A percentile compares a stretch with the other conserved stretches of the same genome.
Evolutionary conservation across 1,140 invertebrate genomes (phyloP).

Genomic region (Cyclina sinensis): DNA sequence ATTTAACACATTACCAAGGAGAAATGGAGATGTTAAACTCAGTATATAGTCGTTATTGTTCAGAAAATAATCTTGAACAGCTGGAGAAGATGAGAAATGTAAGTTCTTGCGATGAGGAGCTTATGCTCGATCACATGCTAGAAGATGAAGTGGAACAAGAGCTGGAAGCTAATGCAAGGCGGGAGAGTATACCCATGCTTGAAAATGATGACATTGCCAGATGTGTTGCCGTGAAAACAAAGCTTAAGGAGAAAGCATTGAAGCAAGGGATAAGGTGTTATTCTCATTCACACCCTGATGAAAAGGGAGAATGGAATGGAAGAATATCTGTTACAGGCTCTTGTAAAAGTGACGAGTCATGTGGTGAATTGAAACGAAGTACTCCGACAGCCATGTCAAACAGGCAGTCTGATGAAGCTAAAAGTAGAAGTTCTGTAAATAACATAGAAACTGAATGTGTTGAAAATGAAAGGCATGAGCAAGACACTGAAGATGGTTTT

Average conservation of each 20-base stretch:
- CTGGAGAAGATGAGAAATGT: conserved; percentile 24
- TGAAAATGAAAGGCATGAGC: not conserved
- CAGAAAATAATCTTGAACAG: conserved; percentile 46
- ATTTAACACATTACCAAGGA: not conserved
- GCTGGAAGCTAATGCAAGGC: conserved; percentile 37
- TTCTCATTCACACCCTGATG: not conserved
- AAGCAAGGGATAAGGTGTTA: not conserved
- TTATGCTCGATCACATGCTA: not conserved
- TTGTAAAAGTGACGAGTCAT: conserved; percentile 3
- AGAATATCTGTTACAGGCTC: not conserved
- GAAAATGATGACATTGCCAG: not conserved
- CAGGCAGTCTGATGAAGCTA: not conserved
- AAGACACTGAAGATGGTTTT: conserved; percentile 37
- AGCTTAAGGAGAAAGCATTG: not conserved
- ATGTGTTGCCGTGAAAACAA: not conserved
- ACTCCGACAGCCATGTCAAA: not conserved
- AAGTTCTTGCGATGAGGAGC: not conserved
- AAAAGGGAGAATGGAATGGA: not conserved
- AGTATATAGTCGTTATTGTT: not conserved
- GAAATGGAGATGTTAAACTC: not conserved
- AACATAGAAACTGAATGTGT: not conserved
- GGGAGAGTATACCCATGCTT: not conserved
- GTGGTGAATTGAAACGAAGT: not conserved
- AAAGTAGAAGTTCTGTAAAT: not conserved
- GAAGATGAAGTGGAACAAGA: conserved; percentile 34